Percentiles rank a stretch among this genome's conserved stretches.
These are phyloP conservation scores for Hippocampus mohnikei DNA, from an alignment of 2,113 vertebrate genomes.

Conservation along the genomic window DNA sequence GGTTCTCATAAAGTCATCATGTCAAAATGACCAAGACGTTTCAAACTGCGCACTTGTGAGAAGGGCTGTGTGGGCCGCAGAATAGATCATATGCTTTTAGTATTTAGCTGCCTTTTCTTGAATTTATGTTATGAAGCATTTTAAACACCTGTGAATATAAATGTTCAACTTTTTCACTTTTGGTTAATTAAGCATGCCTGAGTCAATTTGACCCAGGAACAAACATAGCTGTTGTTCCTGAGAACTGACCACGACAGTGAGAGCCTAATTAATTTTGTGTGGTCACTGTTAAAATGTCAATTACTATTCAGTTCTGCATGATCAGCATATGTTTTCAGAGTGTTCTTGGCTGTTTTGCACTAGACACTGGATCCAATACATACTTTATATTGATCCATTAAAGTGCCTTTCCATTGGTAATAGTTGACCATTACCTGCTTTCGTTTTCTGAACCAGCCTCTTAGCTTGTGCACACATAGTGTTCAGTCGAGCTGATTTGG, in stretches of 20 bases:
- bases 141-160: too few species aligned
- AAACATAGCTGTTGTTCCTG: background rate
- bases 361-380: constrained; percentile 33
- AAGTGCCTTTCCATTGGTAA: constrained; percentile 70
- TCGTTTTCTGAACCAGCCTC: constrained; percentile 37
- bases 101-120: too few species aligned
- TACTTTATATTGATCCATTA: constrained; percentile 62
- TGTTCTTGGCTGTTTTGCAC: constrained; percentile 10
- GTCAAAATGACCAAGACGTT: too few species aligned
- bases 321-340: background rate
- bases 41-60: too few species aligned
- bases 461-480: constrained; percentile 18
- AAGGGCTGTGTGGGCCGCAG: too few species aligned
- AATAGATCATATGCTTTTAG: too few species aligned
- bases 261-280: background rate
- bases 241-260: background rate
- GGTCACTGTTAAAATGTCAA: background rate
- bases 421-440: constrained; percentile 55
- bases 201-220: background rate
- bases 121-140: too few species aligned
- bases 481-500: constrained; percentile 23
- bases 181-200: background rate
- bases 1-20: too few species aligned
- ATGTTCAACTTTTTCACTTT: too few species aligned
- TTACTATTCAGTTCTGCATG: background rate